Conservation (phyloP, 2,888 invertebrate genomes). For the Dolichopus griseipennis region DNA sequence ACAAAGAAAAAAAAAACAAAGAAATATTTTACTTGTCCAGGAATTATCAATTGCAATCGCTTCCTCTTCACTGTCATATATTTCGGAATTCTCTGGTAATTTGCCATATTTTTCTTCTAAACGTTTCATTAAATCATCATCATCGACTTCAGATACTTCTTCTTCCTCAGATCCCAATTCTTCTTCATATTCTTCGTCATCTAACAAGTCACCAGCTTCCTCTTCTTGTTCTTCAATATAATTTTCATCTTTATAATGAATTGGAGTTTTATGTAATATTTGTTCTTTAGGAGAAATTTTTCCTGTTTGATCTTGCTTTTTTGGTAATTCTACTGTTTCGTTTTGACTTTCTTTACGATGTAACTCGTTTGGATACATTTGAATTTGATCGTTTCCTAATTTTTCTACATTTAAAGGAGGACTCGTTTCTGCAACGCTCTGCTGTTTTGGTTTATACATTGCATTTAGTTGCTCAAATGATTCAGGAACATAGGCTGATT, state of each 20-base stretch:
- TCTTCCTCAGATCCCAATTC: slow-evolving; percentile 42
- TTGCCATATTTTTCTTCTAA: slow-evolving; percentile 67
- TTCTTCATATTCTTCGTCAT: slow-evolving; percentile 41
- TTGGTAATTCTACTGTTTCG: background rate
- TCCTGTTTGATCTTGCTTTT: background rate
- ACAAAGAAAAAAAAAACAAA: slow-evolving; percentile 7
- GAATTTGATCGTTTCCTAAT: background rate
- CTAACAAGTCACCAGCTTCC: slow-evolving; percentile 27
- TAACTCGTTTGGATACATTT: background rate
- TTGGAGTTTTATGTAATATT: slow-evolving; percentile 32
- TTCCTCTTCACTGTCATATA: slow-evolving; percentile 46
- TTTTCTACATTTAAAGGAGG: background rate
- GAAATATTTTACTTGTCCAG: slow-evolving; percentile 41
- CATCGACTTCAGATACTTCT: slow-evolving; percentile 56
- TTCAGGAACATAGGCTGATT: slow-evolving; percentile 31
- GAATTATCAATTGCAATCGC: slow-evolving; percentile 35
- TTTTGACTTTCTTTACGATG: background rate
- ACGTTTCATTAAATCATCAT: slow-evolving; percentile 58
- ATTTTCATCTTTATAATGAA: slow-evolving; percentile 22
- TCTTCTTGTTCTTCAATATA: slow-evolving; percentile 17
- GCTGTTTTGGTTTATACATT: slow-evolving; percentile 29
- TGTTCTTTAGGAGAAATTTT: background rate
- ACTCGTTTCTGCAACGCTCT: slow-evolving; percentile 34
- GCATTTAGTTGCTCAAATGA: slow-evolving; percentile 38
- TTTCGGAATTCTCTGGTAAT: slow-evolving; percentile 48